Base-by-base conservation (phyloP, 2,113 vertebrate genomes). In the Hylia prasina region DNA sequence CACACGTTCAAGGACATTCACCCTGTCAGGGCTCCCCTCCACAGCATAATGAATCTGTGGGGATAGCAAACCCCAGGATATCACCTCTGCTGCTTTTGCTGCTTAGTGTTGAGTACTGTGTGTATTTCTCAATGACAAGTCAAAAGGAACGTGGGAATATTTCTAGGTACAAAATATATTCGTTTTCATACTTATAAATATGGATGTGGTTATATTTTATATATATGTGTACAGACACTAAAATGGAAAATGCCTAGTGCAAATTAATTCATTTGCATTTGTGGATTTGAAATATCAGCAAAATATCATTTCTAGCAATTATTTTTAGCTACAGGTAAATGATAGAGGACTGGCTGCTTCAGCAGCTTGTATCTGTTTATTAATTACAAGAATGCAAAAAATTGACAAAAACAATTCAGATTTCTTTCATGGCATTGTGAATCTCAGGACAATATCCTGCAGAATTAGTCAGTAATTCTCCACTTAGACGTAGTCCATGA, bases 171-270 rank as follows among this genome's bases (percentile, higher is more conserved):
- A 90, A 96, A 95, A 96, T 94, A 73, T 82, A 94, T 92, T 96
- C 96, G 92, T 96, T 96, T 97, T 96, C 90, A 94, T 94, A 78
- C 88, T 93, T 96, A 95, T 95, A 96, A 96, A 96, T 97, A 96
- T 95, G 92, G 82, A 96, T 95, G 88, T 90, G 85, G 90, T 89
- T 96, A 89, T 96, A 96, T 97, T 94, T 97, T 94, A 96, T 96
- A 94, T 96, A 93, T 90, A 60, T 93, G 94, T 90, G 85, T 89
- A 90, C 92, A 95, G 88, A 93, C 68, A 86, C 56, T 87, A 95
- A 93, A 96, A 97, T 94, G 90, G 90, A 87, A 96, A 94, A 70
- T 87, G 86, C 94, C 96, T 96, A 81, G 47, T 71, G 64, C 37
- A 83, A 96, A 96, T 96, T 96, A 96, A 94, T 93, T 97, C 27